Conservation (phyloP, 2,888 invertebrate genomes). For the Podotricha telesiphe region DNA sequence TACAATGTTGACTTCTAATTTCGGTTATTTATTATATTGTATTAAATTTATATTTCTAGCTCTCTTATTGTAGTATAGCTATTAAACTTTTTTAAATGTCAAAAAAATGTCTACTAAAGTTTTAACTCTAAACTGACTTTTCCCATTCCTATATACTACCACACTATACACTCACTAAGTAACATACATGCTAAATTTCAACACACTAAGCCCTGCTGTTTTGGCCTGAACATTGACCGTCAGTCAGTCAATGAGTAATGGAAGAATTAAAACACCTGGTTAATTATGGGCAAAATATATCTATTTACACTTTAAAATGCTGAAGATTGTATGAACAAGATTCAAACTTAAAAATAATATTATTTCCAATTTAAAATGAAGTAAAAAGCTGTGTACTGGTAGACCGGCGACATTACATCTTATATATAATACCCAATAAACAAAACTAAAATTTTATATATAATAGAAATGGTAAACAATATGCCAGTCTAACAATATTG, state of each 20-base stretch:
- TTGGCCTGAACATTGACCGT: too few relatives aligned
- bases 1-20: not conserved
- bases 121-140: too few relatives aligned
- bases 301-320: conserved; percentile 82
- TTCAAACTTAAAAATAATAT: conserved; percentile 69
- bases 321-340: conserved; percentile 77
- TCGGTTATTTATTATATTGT: not conserved
- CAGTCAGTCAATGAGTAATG: too few relatives aligned
- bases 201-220: too few relatives aligned
- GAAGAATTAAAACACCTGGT: conserved; percentile 41
- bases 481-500: conserved; percentile 38
- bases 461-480: conserved; percentile 11
- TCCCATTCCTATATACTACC: too few relatives aligned
- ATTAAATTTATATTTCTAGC: too few relatives aligned
- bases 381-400: conserved; percentile 49
- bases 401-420: conserved; percentile 50
- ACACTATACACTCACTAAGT: too few relatives aligned
- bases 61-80: too few relatives aligned
- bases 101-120: too few relatives aligned
- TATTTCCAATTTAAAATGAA: conserved; percentile 69
- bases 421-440: conserved; percentile 3
- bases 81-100: too few relatives aligned
- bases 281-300: conserved; percentile 82
- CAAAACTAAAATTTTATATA: conserved; percentile 4
- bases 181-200: too few relatives aligned